A percentile compares a stretch with the other conserved stretches of the same genome.
Conservation (phyloP, 2,113 vertebrate genomes). For the Xyrauchen texanus region DNA sequence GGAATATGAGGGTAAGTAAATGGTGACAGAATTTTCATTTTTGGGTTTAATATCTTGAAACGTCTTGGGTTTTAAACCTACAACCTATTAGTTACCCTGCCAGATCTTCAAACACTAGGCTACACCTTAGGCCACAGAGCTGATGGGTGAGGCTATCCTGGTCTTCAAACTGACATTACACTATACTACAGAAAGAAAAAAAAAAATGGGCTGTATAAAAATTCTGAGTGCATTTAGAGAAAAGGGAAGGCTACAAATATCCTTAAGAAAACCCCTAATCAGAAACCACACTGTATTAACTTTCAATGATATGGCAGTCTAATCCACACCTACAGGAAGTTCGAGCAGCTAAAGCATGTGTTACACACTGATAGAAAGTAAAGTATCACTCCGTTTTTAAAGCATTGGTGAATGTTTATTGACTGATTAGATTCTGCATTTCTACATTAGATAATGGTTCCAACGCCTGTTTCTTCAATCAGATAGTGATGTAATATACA, state of each 20-base stretch:
- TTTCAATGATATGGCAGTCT: neutral
- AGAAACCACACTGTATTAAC: conserved; percentile 2
- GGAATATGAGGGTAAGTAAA: no score
- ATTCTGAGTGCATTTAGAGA: neutral
- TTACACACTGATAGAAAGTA: no score
- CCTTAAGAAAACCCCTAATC: neutral
- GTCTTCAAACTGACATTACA: neutral
- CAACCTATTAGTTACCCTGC: no score
- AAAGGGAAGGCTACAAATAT: neutral
- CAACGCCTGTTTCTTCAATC: neutral
- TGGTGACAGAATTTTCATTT: no score
- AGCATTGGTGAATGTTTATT: neutral
- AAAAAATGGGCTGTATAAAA: no score
- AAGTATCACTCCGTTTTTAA: neutral
- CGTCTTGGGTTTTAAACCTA: no score
- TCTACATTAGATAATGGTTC: neutral
- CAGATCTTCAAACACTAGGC: no score
- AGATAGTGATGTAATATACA: neutral
- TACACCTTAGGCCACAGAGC: no score
- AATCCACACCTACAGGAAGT: conserved; percentile 17
- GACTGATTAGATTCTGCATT: neutral
- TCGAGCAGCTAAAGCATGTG: neutral
- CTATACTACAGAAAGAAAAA: neutral
- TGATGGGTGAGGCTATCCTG: neutral
- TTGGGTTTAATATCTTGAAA: no score